Conservation (phyloP, 2,797 vertebrate genomes). For the Phyllotis vaccarum region DNA sequence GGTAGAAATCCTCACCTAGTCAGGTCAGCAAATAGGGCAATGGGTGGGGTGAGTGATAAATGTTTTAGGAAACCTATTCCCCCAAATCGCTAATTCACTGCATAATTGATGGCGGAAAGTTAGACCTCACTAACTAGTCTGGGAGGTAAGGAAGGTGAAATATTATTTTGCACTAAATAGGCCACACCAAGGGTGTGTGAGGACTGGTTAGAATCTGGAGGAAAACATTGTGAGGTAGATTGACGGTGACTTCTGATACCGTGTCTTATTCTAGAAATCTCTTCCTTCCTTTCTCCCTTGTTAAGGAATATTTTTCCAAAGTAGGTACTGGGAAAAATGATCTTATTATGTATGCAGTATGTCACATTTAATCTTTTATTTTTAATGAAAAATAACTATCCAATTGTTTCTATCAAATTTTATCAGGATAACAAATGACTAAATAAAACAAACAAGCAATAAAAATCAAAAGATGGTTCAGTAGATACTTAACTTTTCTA, state of each 20-base stretch:
- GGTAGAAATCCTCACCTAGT: slow-evolving; percentile 52
- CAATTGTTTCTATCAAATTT: slow-evolving; percentile 46
- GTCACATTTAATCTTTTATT: slow-evolving; percentile 34
- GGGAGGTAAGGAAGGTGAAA: slow-evolving; percentile 71
- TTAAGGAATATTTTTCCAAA: slow-evolving; percentile 50
- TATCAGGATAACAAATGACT: slow-evolving; percentile 38
- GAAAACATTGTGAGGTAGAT: slow-evolving; percentile 61
- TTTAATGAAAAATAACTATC: slow-evolving; percentile 59
- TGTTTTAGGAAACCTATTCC: slow-evolving; percentile 65
- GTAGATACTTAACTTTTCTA: slow-evolving; percentile 60
- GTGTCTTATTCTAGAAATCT: background rate
- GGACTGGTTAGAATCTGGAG: slow-evolving; percentile 78
- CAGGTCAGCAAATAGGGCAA: slow-evolving; percentile 5
- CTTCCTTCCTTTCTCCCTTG: background rate
- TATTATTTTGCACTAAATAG: slow-evolving; percentile 80
- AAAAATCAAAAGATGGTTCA: slow-evolving; percentile 14
- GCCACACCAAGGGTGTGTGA: slow-evolving; percentile 81
- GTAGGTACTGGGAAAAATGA: slow-evolving; percentile 16
- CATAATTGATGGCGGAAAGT: slow-evolving; percentile 68
- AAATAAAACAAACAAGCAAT: background rate
- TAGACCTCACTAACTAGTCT: slow-evolving; percentile 63
- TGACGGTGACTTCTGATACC: slow-evolving; percentile 33
- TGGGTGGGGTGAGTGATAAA: background rate
- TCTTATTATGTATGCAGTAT: slow-evolving; percentile 37
- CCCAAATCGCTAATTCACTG: slow-evolving; percentile 63